These are phyloP conservation scores for Busseola fusca DNA, from an alignment of 2,888 invertebrate genomes.

Conservation along the genomic window DNA sequence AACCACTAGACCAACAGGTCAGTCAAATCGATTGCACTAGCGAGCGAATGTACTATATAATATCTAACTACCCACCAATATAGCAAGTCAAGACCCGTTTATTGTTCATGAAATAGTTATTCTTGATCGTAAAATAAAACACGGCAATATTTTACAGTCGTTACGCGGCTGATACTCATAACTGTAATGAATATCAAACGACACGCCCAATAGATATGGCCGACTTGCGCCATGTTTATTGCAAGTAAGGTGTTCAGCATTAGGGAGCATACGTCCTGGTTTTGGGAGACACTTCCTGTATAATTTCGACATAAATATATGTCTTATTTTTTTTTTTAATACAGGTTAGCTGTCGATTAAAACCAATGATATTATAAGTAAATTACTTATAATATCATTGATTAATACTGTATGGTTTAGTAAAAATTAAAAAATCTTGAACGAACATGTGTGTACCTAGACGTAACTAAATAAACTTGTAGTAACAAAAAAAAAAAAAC, in stretches of 20 bases:
- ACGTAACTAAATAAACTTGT: neutral
- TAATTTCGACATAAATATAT: neutral
- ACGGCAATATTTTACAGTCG: constrained; percentile 48
- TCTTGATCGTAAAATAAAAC: constrained; percentile 58
- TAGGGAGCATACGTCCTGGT: constrained; percentile 1
- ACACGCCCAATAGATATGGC: constrained; percentile 57
- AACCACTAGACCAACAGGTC: no score
- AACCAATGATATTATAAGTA: no score
- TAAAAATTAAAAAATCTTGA: neutral
- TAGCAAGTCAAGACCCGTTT: constrained; percentile 25
- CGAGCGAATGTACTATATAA: constrained; percentile 5
- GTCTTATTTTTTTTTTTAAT: neutral
- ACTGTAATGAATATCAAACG: constrained; percentile 57
- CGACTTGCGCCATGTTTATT: constrained; percentile 55
- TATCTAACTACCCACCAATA: constrained; percentile 26
- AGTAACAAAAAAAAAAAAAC: no score
- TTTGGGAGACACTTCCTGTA: constrained; percentile 14
- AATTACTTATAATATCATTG: no score
- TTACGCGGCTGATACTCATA: constrained; percentile 54
- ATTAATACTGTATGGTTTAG: neutral
- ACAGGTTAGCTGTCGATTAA: no score
- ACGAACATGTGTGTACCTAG: neutral
- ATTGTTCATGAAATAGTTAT: constrained; percentile 50
- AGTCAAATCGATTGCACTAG: no score
- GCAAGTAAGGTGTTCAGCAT: constrained; percentile 41